These are phyloP conservation scores for Pleuronectes platessa DNA, from an alignment of 2,113 vertebrate species.

Conservation along the genomic window DNA sequence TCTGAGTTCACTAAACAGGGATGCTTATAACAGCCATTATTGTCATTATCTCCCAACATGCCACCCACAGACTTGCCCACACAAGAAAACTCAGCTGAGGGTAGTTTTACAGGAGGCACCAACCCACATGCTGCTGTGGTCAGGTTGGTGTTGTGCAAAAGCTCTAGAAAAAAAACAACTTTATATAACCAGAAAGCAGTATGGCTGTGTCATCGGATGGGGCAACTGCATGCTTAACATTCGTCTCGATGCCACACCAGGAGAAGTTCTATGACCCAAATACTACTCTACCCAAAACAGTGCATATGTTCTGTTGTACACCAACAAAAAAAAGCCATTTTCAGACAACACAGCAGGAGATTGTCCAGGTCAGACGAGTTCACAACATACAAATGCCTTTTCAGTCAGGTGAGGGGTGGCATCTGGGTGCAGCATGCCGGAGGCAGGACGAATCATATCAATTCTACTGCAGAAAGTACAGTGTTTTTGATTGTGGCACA, in stretches of 20 bases:
- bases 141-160: neutral
- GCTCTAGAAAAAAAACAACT: neutral
- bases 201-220: neutral
- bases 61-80: constrained; percentile 65
- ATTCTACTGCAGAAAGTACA: neutral
- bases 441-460: neutral
- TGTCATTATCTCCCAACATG: constrained; percentile 54
- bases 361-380: no score
- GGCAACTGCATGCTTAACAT: neutral
- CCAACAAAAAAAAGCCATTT: no score
- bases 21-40: constrained; percentile 59
- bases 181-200: neutral
- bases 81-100: constrained; percentile 18
- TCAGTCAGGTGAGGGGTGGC: no score
- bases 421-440: no score
- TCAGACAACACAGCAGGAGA: no score
- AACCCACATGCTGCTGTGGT: constrained; percentile 2
- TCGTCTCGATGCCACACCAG: no score
- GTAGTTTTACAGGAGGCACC: constrained; percentile 1
- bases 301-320: no score
- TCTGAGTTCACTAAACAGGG: constrained; percentile 55
- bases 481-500: neutral
- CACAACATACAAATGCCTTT: no score
- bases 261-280: no score
- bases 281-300: no score